Percentiles rank a stretch among this genome's conserved stretches.
These are phyloP conservation scores for Indicator maculatus DNA, from an alignment of 2,113 vertebrate genomes.

Conservation along the genomic window DNA sequence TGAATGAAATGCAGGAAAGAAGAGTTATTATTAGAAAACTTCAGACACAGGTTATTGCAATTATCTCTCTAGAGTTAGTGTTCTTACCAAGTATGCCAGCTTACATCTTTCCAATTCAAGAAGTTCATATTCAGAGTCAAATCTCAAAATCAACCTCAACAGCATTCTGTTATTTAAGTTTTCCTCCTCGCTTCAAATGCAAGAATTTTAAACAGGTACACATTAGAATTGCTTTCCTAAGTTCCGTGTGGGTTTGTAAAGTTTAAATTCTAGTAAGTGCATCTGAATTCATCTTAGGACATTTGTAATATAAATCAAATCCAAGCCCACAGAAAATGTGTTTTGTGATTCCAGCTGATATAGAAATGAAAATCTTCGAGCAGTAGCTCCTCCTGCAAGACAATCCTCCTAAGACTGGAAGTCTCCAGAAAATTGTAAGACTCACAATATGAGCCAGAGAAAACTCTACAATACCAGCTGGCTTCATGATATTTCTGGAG, in stretches of 20 bases:
- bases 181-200: neutral
- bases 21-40: neutral
- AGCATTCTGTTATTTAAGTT: neutral
- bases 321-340: neutral
- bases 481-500: constrained; percentile 39
- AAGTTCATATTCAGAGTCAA: neutral
- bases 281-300: neutral
- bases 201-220: neutral
- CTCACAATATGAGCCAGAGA: constrained; percentile 27
- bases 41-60: neutral
- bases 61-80: neutral
- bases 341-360: constrained; percentile 9
- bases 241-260: neutral
- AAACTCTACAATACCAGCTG: constrained; percentile 30
- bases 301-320: neutral
- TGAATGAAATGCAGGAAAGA: neutral
- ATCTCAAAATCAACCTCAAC: neutral
- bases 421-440: constrained; percentile 35
- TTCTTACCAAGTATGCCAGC: neutral
- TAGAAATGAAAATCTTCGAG: constrained; percentile 14
- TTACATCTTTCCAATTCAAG: neutral
- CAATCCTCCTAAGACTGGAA: constrained; percentile 31
- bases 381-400: constrained; percentile 7
- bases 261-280: neutral
- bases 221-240: neutral